Evolutionary conservation across 2,888 invertebrate genomes (phyloP).

Genomic region (Perizoma affinitatum): DNA sequence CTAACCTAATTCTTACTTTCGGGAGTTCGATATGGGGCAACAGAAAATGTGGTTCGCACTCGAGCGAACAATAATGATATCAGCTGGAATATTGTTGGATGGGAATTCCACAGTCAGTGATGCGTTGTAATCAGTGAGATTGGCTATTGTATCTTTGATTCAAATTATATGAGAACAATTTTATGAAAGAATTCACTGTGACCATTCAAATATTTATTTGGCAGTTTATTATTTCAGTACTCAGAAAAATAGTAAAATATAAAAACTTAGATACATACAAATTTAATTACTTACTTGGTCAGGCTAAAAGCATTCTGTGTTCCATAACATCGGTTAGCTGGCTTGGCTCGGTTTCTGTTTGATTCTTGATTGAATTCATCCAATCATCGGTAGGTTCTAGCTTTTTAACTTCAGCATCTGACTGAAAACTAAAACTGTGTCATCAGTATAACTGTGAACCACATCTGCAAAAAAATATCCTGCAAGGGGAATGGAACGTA

Average conservation of each 20-base stretch:
- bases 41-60: conserved; percentile 25
- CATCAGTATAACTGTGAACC: too few relatives aligned
- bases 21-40: conserved; percentile 10
- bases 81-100: conserved; percentile 37
- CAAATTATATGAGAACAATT: background rate
- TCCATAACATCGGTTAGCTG: conserved; percentile 85
- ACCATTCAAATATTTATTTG: conserved; percentile 25
- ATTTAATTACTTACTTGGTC: conserved; percentile 46
- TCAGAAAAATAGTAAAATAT: conserved; percentile 55
- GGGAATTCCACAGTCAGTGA: conserved; percentile 17
- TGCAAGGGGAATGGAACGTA: too few relatives aligned
- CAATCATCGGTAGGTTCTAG: conserved; percentile 88
- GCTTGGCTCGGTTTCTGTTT: conserved; percentile 88
- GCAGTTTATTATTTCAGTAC: conserved; percentile 17
- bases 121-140: conserved; percentile 28
- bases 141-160: conserved; percentile 10
- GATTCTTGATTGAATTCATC: conserved; percentile 87
- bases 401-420: conserved; percentile 64
- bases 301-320: conserved; percentile 58
- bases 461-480: too few relatives aligned
- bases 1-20: conserved; percentile 51
- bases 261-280: conserved; percentile 65
- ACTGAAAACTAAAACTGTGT: conserved; percentile 59
- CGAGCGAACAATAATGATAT: conserved; percentile 39
- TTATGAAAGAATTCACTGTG: background rate